Percentiles rank a stretch among this genome's conserved stretches.
Evolutionary conservation across 92 coral and sea anemone genomes (phyloP).

Genomic region (Umimayanthus chanpuru): DNA sequence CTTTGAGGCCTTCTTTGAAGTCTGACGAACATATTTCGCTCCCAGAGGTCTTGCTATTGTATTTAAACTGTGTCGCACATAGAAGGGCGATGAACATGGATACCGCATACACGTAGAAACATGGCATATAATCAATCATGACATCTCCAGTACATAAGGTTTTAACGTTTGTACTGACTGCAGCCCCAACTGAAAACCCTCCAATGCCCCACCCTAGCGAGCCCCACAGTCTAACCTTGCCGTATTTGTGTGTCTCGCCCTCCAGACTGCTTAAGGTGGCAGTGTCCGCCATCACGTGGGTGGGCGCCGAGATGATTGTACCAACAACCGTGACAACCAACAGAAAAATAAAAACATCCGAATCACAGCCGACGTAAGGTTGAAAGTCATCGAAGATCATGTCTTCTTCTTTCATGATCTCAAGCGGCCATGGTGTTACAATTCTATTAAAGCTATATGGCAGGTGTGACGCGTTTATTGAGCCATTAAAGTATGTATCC

Average conservation of each 20-base stretch:
- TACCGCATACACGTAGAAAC: conserved; percentile 85
- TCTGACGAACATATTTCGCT: conserved; percentile 29
- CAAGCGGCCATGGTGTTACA: conserved; percentile 27
- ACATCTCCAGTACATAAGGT: conserved; percentile 74
- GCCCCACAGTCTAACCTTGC: conserved; percentile 92
- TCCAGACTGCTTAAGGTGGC: conserved; percentile 87
- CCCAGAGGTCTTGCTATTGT: conserved; percentile 34
- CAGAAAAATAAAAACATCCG: conserved; percentile 70
- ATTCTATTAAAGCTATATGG: conserved; percentile 4
- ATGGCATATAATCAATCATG: conserved; percentile 79
- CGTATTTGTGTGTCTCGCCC: conserved; percentile 88
- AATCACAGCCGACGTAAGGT: conserved; percentile 58
- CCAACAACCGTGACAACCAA: conserved; percentile 84
- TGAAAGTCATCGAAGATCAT: conserved; percentile 36
- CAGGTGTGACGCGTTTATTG: not conserved
- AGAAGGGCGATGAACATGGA: conserved; percentile 81
- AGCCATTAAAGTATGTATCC: not conserved
- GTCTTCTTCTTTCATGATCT: conserved; percentile 45
- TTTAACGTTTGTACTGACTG: conserved; percentile 76
- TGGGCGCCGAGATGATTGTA: conserved; percentile 88
- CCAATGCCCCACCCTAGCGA: conserved; percentile 97
- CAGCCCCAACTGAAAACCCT: conserved; percentile 92
- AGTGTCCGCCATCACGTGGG: conserved; percentile 89
- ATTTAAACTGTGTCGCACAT: conserved; percentile 83
- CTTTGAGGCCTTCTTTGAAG: conserved; percentile 65